These are phyloP conservation scores for Petrocephalus microphthalmus DNA, from an alignment of 2,113 vertebrate genomes.

Conservation along the genomic window DNA sequence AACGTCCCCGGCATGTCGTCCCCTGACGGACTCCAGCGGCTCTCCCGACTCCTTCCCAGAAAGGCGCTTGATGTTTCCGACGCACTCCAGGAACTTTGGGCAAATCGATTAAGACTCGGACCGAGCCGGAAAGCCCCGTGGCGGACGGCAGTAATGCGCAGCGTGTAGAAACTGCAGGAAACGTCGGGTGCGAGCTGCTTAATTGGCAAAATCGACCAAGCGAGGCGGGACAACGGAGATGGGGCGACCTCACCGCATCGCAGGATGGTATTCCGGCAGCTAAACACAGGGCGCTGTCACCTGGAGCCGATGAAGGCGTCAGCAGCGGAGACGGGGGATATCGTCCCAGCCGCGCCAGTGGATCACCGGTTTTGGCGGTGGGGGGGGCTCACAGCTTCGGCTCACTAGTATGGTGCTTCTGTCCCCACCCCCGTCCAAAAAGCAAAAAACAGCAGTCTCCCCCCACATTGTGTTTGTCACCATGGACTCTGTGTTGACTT, in stretches of 20 bases:
- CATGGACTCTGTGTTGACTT: not conserved
- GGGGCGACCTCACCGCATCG: not conserved
- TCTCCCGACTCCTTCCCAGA: too few relatives aligned
- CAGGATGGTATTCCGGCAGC: not conserved
- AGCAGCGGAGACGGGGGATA: not conserved
- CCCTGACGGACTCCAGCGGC: not conserved
- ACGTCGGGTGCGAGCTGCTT: not conserved
- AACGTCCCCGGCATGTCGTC: not conserved
- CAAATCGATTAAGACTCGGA: not conserved
- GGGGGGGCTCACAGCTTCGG: not conserved
- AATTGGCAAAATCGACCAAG: not conserved
- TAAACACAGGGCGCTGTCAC: not conserved
- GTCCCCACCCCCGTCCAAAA: not conserved
- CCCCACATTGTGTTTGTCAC: not conserved
- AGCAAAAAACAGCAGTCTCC: not conserved
- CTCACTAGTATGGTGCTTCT: not conserved
- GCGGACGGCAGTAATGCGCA: not conserved
- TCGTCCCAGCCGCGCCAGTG: not conserved
- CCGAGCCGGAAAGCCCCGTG: not conserved
- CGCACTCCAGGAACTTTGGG: not conserved
- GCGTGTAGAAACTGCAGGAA: not conserved
- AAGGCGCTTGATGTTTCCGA: not conserved
- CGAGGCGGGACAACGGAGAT: not conserved
- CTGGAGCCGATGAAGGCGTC: not conserved
- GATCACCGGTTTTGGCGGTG: not conserved